Evolutionary conservation across 2,797 vertebrate genomes (phyloP).

Genomic region (Buphagus erythrorhynchus): DNA sequence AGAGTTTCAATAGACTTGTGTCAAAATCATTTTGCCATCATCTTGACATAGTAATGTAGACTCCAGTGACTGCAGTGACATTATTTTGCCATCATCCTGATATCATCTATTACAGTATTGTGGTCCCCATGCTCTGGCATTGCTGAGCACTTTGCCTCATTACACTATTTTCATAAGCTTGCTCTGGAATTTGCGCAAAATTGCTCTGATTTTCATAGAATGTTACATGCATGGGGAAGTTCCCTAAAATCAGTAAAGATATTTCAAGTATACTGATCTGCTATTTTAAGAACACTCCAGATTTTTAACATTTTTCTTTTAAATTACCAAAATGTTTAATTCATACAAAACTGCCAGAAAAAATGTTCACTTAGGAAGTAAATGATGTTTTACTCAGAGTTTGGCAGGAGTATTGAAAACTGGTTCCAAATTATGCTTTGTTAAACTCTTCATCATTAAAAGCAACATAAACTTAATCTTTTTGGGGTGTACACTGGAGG

Average conservation of each 20-base stretch:
- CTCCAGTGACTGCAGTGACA: conserved; percentile 66
- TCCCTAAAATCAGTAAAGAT: conserved; percentile 46
- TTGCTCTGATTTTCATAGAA: conserved; percentile 2
- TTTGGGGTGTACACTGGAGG: neutral
- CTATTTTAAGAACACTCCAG: conserved; percentile 63
- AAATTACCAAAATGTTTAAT: conserved; percentile 69
- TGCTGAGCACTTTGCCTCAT: conserved; percentile 53
- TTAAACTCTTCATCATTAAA: conserved; percentile 44
- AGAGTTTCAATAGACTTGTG: conserved; percentile 48
- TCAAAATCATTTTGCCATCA: conserved; percentile 68
- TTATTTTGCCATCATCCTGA: conserved; percentile 70
- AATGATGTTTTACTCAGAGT: conserved; percentile 55
- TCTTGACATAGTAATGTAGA: conserved; percentile 70
- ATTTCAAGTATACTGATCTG: conserved; percentile 27
- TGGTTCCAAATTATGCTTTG: conserved; percentile 60
- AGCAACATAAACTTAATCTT: conserved; percentile 32
- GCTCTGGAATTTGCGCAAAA: conserved; percentile 33
- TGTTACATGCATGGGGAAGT: neutral
- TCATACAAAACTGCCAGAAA: conserved; percentile 56
- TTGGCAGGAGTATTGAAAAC: conserved; percentile 46
- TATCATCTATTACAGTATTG: conserved; percentile 59
- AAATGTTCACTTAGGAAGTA: conserved; percentile 63
- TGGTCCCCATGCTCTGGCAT: conserved; percentile 62
- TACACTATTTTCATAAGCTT: conserved; percentile 44
- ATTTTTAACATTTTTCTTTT: conserved; percentile 60